Conservation (phyloP, 92 coral and sea anemone genomes). For the Virgularia gustaviana region DNA sequence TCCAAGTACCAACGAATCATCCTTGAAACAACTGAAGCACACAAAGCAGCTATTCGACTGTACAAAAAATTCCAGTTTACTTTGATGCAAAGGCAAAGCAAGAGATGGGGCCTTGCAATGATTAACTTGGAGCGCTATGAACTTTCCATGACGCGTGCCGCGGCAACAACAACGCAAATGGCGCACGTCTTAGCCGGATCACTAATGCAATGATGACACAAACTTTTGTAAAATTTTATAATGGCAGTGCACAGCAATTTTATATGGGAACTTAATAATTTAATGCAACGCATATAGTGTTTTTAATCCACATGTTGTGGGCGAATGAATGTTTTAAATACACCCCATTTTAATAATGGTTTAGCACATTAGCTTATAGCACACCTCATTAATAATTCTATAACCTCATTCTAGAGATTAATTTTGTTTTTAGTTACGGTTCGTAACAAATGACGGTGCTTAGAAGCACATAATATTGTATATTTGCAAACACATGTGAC, state of each 20-base stretch:
- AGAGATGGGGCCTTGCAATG: conserved; percentile 31
- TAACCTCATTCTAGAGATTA: conserved; percentile 1
- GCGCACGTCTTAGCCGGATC: not conserved
- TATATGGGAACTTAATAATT: no score
- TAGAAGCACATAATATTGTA: not conserved
- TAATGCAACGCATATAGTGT: not conserved
- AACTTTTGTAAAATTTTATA: not conserved
- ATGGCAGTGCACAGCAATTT: no score
- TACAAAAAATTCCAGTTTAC: conserved; percentile 63
- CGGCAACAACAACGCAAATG: not conserved
- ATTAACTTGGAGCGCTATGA: conserved; percentile 26
- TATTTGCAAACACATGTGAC: not conserved
- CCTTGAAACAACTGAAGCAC: conserved; percentile 72
- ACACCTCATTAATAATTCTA: conserved; percentile 21
- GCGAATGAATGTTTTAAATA: not conserved
- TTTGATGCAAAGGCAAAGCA: conserved; percentile 35
- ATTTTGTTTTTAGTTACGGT: conserved; percentile 23
- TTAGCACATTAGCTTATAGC: not conserved
- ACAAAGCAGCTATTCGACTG: conserved; percentile 61
- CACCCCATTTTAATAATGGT: not conserved
- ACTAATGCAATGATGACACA: not conserved
- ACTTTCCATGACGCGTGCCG: conserved; percentile 11
- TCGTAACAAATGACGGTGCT: not conserved
- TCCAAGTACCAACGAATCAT: conserved; percentile 53
- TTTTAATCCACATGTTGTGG: not conserved